Evolutionary conservation across 1,140 invertebrate genomes (phyloP).

Genomic region (Anadara kagoshimensis): DNA sequence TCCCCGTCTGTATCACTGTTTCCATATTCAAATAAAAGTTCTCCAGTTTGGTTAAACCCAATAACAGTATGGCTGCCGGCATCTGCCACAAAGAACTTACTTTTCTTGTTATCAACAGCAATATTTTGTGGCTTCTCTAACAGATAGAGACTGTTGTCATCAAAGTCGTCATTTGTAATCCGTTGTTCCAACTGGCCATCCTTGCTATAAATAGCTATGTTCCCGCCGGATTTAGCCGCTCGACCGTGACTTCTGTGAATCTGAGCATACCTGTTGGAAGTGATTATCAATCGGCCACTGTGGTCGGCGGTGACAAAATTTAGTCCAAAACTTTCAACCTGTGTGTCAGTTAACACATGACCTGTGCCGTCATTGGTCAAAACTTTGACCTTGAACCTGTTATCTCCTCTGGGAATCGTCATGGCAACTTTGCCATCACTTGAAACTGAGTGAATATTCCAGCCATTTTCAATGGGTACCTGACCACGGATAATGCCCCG

Average conservation of each 20-base stretch:
- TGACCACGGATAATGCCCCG: slow-evolving; percentile 63
- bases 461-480: slow-evolving; percentile 53
- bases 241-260: slow-evolving; percentile 40
- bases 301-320: slow-evolving; percentile 61
- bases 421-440: slow-evolving; percentile 65
- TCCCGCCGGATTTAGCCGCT: slow-evolving; percentile 62
- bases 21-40: slow-evolving; percentile 62
- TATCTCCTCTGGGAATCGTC: slow-evolving; percentile 60
- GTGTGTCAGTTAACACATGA: slow-evolving; percentile 52
- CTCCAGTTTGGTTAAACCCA: slow-evolving; percentile 50
- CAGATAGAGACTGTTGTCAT: slow-evolving; percentile 46
- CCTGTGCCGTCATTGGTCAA: slow-evolving; percentile 59
- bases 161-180: slow-evolving; percentile 65
- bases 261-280: slow-evolving; percentile 62
- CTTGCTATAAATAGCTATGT: slow-evolving; percentile 59
- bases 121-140: slow-evolving; percentile 61
- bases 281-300: slow-evolving; percentile 53
- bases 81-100: slow-evolving; percentile 59
- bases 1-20: slow-evolving; percentile 61
- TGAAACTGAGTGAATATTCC: slow-evolving; percentile 62
- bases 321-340: slow-evolving; percentile 64
- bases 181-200: slow-evolving; percentile 49
- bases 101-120: slow-evolving; percentile 45
- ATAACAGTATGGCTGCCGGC: slow-evolving; percentile 59
- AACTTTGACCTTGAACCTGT: slow-evolving; percentile 63